A percentile compares a stretch with the other conserved stretches of the same genome.
These are phyloP conservation scores for Tholera decimalis DNA, from an alignment of 2,888 invertebrate genomes.

Conservation along the genomic window DNA sequence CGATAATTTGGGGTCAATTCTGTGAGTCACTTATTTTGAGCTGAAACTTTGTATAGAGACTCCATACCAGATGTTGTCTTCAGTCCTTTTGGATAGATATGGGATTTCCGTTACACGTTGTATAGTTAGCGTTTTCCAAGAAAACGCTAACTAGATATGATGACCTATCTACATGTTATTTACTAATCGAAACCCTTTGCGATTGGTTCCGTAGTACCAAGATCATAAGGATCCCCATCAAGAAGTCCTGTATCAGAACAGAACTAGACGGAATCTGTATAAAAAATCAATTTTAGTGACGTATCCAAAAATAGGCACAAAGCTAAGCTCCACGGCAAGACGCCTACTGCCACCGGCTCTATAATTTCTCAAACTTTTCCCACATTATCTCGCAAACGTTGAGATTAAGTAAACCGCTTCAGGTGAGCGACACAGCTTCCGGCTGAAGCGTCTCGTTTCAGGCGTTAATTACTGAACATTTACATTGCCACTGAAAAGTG, in stretches of 20 bases:
- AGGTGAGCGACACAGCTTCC: conserved; percentile 60
- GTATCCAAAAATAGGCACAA: conserved; percentile 1
- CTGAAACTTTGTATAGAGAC: too few species aligned
- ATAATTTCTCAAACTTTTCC: conserved; percentile 27
- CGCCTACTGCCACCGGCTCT: conserved; percentile 2
- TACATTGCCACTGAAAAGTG: conserved; percentile 47
- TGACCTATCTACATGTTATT: too few species aligned
- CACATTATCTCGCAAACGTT: conserved; percentile 38
- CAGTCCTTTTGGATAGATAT: too few species aligned
- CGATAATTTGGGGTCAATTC: too few species aligned
- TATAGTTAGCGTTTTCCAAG: too few species aligned
- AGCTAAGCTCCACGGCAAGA: not conserved
- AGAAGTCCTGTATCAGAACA: not conserved
- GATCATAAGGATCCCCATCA: too few species aligned
- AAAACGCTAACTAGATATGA: too few species aligned
- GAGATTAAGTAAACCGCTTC: conserved; percentile 53
- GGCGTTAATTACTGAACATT: conserved; percentile 60
- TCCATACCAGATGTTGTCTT: too few species aligned
- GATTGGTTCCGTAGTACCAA: too few species aligned
- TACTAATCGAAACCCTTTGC: too few species aligned
- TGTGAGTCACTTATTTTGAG: too few species aligned
- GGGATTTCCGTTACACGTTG: too few species aligned
- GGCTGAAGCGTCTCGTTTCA: conserved; percentile 48
- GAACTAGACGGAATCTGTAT: not conserved
- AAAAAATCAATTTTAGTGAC: not conserved